phyloP scores from a whole-genome alignment of 2,113 vertebrate genomes.

The Otis tarda region DNA sequence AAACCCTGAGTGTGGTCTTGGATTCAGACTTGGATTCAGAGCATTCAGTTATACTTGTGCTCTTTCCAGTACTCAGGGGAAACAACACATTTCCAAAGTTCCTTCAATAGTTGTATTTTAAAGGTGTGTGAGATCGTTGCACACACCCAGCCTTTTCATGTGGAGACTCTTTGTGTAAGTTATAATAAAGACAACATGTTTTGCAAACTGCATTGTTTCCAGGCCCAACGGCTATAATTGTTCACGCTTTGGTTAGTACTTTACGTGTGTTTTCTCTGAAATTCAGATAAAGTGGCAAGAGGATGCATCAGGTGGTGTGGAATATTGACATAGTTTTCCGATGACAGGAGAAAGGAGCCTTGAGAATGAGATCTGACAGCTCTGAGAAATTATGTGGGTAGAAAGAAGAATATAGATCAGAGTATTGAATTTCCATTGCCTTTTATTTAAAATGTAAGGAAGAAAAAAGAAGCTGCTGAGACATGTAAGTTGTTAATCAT shows the following conservation, averaged over 20 bases:
- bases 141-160: not conserved
- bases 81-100: not conserved
- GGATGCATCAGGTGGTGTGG: not conserved
- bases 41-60: not conserved
- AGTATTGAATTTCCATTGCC: not conserved
- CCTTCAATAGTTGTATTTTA: constrained; percentile 10
- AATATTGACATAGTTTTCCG: constrained; percentile 8
- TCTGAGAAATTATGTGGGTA: not conserved
- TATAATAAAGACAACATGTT: not conserved
- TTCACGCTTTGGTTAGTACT: not conserved
- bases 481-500: not conserved
- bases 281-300: not conserved
- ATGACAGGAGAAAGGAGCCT: not conserved
- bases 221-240: not conserved
- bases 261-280: constrained; percentile 9
- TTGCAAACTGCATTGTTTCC: not conserved
- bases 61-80: not conserved
- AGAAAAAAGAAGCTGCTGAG: constrained; percentile 4
- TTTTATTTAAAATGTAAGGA: constrained; percentile 2
- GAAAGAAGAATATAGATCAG: not conserved
- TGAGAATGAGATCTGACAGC: not conserved
- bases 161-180: not conserved
- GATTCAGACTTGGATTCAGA: not conserved
- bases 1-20: not conserved
- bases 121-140: not conserved